Conservation (phyloP, 2,113 vertebrate species). For the Thalassoma bifasciatum region DNA sequence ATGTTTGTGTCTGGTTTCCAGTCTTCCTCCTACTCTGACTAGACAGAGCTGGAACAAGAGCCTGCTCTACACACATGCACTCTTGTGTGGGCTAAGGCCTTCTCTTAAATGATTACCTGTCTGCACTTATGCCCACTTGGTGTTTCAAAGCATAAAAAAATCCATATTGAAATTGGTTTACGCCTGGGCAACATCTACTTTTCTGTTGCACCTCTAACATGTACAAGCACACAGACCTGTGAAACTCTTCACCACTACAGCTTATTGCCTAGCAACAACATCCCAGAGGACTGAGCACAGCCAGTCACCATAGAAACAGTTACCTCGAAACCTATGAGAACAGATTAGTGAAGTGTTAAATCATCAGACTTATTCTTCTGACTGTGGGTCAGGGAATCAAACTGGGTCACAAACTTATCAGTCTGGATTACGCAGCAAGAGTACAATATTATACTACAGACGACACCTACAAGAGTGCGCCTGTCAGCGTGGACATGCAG, state of each 20-base stretch:
- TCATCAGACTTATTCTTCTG: slow-evolving; percentile 48
- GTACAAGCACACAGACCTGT: slow-evolving; percentile 5
- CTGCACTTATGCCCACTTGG: slow-evolving; percentile 31
- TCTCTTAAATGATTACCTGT: slow-evolving; percentile 47
- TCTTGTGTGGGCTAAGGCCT: slow-evolving; percentile 35
- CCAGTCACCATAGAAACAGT: slow-evolving; percentile 70
- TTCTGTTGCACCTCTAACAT: neutral
- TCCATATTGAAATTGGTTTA: slow-evolving; percentile 8
- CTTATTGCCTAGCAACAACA: slow-evolving; percentile 67
- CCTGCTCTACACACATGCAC: slow-evolving; percentile 13
- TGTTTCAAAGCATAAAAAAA: slow-evolving; percentile 14
- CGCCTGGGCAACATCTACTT: neutral
- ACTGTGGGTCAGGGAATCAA: slow-evolving; percentile 56
- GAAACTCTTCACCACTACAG: slow-evolving; percentile 27
- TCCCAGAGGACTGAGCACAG: slow-evolving; percentile 63
- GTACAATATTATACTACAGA: neutral
- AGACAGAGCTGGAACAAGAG: slow-evolving; percentile 40
- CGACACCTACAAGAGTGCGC: neutral
- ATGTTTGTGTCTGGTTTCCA: slow-evolving; percentile 44
- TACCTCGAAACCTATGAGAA: slow-evolving; percentile 66
- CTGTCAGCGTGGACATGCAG: slow-evolving; percentile 1
- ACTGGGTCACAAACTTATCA: slow-evolving; percentile 54
- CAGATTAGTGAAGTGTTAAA: slow-evolving; percentile 56
- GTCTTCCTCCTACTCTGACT: slow-evolving; percentile 54
- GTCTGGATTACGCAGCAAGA: slow-evolving; percentile 20